These are phyloP conservation scores for Colinus virginianus DNA, from an alignment of 2,113 vertebrate species.

Conservation along the genomic window DNA sequence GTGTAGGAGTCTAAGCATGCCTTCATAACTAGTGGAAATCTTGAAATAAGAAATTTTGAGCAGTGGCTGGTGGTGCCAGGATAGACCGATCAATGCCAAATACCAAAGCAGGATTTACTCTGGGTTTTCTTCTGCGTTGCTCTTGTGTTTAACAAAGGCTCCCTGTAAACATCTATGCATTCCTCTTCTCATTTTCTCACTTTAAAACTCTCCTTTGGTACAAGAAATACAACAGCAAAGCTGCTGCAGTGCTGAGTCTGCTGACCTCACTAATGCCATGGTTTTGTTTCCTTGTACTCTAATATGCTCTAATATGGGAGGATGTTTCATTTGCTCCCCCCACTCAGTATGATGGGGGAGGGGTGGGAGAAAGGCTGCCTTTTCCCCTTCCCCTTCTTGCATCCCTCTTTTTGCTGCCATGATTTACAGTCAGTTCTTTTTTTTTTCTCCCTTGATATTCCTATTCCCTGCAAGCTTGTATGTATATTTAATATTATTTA, in stretches of 20 bases:
- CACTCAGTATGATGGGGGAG: no score
- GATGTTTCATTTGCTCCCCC: neutral
- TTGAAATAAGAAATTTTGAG: fast-evolving
- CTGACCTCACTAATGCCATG: neutral
- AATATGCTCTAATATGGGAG: neutral
- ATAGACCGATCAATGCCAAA: neutral
- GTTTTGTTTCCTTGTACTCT: neutral
- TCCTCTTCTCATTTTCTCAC: neutral
- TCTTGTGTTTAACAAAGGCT: neutral
- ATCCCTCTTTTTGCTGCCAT: neutral
- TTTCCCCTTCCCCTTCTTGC: neutral
- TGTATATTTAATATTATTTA: neutral
- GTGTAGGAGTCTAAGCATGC: fast-evolving
- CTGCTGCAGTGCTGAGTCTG: neutral
- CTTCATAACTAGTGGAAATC: neutral
- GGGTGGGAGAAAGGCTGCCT: no score
- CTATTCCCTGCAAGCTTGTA: neutral
- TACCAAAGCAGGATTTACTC: neutral
- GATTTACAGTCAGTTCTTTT: neutral
- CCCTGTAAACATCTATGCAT: neutral
- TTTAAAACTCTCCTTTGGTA: neutral
- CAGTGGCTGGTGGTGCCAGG: neutral
- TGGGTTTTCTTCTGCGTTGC: neutral
- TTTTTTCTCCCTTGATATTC: neutral
- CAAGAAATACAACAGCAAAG: neutral